These are phyloP conservation scores for Ascidia mentula DNA, from an alignment of 23 tunicate species.

Conservation along the genomic window DNA sequence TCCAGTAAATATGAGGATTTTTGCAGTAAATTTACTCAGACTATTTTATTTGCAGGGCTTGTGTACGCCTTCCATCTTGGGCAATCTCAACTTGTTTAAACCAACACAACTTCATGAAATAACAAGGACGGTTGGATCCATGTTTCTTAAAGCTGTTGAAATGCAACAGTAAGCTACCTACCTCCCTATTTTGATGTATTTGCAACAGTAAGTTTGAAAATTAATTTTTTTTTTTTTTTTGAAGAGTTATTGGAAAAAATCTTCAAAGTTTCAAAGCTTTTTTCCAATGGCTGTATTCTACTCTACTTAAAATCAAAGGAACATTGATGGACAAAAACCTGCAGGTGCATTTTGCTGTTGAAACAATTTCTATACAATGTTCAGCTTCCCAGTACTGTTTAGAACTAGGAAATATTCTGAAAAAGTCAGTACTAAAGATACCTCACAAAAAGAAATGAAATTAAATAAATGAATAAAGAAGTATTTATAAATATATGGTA, in stretches of 20 bases:
- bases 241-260: constrained; percentile 56
- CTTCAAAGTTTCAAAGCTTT: constrained; percentile 67
- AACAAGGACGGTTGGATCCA: constrained; percentile 31
- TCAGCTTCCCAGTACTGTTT: too few relatives aligned
- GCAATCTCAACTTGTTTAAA: constrained; percentile 21
- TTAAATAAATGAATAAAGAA: too few relatives aligned
- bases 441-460: too few relatives aligned
- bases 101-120: constrained; percentile 22
- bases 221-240: neutral
- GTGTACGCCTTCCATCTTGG: constrained; percentile 23
- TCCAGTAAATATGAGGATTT: too few relatives aligned
- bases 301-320: constrained; percentile 25
- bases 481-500: too few relatives aligned
- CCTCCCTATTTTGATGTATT: neutral
- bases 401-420: too few relatives aligned
- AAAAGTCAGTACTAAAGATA: too few relatives aligned
- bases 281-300: constrained; percentile 60
- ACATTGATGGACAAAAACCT: constrained; percentile 2
- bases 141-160: constrained; percentile 17
- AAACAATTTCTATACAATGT: too few relatives aligned
- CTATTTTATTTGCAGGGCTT: constrained; percentile 25
- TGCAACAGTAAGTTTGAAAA: neutral
- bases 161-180: constrained; percentile 56
- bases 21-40: too few relatives aligned
- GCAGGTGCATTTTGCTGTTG: too few relatives aligned